Evolutionary conservation across 2,797 vertebrate genomes (phyloP), one percentile per base, ranked within the genome.

Genomic region (Distichodus sexfasciatus): DNA sequence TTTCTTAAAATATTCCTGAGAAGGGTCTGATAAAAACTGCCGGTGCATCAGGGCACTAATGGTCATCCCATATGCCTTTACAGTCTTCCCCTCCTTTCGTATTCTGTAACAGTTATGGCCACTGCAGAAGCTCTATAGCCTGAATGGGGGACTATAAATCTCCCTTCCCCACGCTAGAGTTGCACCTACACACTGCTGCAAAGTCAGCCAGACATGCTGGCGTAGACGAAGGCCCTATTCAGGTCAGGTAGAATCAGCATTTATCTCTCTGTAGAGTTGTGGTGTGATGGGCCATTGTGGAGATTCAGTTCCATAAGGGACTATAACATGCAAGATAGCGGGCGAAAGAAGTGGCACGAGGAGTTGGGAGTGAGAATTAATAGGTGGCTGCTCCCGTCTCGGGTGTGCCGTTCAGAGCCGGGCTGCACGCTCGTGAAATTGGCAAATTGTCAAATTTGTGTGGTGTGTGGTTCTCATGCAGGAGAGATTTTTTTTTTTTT

Each of bases 151-250:
- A 41, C 71, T 55, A 71, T 79, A 68, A 79, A 71, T 76, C 74
- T 71, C 36, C 54, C 26, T 51, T n/a, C 46, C 23, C n/a, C 12
- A 15, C 9, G 14, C 38, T 31, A 10, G 11, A 24, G 36, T 68
- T 51, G 61, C 70, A 70, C 51, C 63, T 64, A 60, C 74, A 73
- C 71, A 31, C 58, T 74, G 58, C 74, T 76, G 77, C 77, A 76
- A 71, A 54, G 57, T 63, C 66, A 75, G 69, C 47, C 58, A 48
- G 35, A 53, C 31, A 29, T 21, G 4, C n/a, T 40, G 58, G 61
- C 59, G 41, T 40, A 66, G 62, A 55, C 67, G 23, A 59, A 46
- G 69, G 24, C 48, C 64, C 57, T 46, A 69, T 69, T 63, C 50
- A 57, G 59, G 53, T 65, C 60, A 50, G 71, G 62, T 44, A 43